Percentiles rank a stretch among this genome's conserved stretches.
Evolutionary conservation across 2,113 vertebrate genomes (phyloP).

Genomic region (Rhinolophus ferrumequinum): DNA sequence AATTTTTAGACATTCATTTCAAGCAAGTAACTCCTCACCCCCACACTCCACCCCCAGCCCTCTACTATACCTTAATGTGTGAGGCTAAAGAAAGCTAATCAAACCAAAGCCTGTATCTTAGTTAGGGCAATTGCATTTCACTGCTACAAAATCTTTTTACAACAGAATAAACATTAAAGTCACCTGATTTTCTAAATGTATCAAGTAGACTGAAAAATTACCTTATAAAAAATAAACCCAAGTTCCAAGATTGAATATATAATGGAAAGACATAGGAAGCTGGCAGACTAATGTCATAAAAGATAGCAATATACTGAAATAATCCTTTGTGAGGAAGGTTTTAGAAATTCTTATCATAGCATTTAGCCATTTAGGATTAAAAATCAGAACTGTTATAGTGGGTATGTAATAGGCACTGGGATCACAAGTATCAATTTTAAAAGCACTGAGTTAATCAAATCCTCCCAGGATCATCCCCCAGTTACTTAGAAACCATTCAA

Average conservation of each 20-base stretch:
- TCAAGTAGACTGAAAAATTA: background rate
- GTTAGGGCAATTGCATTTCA: background rate
- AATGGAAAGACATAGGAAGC: background rate
- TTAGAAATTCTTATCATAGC: constrained; percentile 15
- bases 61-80: background rate
- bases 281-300: background rate
- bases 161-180: background rate
- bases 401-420: background rate
- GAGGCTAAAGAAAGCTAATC: background rate
- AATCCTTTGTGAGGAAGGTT: background rate
- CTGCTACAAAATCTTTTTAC: background rate
- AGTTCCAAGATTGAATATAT: background rate
- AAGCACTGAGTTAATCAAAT: constrained; percentile 51
- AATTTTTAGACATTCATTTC: background rate
- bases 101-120: background rate
- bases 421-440: constrained; percentile 48
- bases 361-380: constrained; percentile 48
- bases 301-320: background rate
- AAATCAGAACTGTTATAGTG: background rate
- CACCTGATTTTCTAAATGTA: background rate
- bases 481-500: constrained; percentile 22
- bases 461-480: background rate
- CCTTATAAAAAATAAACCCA: background rate
- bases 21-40: background rate
- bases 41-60: no score